These are phyloP conservation scores for Halcyon leucocephala DNA, from an alignment of 2,797 vertebrate genomes.

Conservation along the genomic window DNA sequence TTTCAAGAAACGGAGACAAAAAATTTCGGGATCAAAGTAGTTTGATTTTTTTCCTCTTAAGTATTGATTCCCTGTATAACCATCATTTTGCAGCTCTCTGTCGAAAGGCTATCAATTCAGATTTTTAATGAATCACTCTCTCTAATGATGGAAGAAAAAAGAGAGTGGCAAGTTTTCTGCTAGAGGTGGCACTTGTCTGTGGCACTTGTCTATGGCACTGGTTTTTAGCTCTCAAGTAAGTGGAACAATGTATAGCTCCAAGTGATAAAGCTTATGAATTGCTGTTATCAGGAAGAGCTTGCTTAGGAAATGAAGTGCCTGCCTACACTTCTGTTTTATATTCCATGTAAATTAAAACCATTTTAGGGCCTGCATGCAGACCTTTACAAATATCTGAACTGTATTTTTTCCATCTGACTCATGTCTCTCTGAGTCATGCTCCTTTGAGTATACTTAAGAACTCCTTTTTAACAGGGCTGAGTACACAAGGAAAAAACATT, in stretches of 20 bases:
- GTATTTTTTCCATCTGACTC: neutral
- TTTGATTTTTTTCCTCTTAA: neutral
- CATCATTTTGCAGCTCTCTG: neutral
- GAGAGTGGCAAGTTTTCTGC: neutral
- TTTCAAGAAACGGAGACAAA: neutral
- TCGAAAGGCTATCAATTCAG: neutral
- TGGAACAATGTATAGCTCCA: neutral
- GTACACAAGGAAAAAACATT: neutral
- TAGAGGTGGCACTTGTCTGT: neutral
- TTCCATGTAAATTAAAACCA: conserved; percentile 1
- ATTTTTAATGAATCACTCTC: neutral
- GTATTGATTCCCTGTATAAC: neutral
- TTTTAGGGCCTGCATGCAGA: neutral
- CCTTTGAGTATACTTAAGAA: neutral
- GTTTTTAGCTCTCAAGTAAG: neutral
- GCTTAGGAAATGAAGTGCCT: conserved; percentile 14
- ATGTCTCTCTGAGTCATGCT: neutral
- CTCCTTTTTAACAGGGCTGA: neutral
- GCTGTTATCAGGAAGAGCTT: neutral
- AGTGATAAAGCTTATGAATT: neutral
- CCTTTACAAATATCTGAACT: neutral
- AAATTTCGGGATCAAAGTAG: neutral
- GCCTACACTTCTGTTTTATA: neutral
- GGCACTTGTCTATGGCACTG: neutral
- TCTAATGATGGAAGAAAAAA: neutral